These are phyloP conservation scores for Rousettus madagascariensis DNA, from an alignment of 2,797 vertebrate species.

Conservation along the genomic window DNA sequence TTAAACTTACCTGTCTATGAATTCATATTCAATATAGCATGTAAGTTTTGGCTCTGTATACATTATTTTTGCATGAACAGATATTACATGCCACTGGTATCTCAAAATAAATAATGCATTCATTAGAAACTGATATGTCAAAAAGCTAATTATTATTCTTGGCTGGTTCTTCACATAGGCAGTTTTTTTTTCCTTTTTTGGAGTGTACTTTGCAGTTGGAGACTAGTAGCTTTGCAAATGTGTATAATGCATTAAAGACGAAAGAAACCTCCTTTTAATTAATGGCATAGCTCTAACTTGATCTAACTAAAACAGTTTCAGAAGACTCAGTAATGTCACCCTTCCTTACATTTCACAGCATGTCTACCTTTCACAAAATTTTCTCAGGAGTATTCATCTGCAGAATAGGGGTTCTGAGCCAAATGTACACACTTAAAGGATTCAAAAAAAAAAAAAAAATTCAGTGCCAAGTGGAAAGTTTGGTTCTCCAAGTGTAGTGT, in stretches of 20 bases:
- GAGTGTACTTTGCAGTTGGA: neutral
- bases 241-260: neutral
- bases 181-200: neutral
- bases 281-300: neutral
- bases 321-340: neutral
- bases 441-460: conserved; percentile 8
- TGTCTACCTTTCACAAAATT: neutral
- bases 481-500: neutral
- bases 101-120: conserved; percentile 61
- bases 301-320: neutral
- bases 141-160: conserved; percentile 82
- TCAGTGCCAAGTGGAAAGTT: conserved; percentile 34
- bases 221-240: conserved; percentile 26
- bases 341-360: neutral
- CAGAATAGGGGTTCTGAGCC: neutral
- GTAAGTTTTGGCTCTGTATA: neutral
- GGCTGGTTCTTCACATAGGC: conserved; percentile 57
- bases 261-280: conserved; percentile 34
- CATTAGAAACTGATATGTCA: conserved; percentile 73
- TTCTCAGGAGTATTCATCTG: conserved; percentile 1
- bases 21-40: neutral
- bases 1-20: conserved; percentile 1
- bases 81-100: neutral
- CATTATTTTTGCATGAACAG: neutral
- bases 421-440: conserved; percentile 15